phyloP scores from a whole-genome alignment of 2,888 invertebrate species.

The Invenusta paracnida region DNA sequence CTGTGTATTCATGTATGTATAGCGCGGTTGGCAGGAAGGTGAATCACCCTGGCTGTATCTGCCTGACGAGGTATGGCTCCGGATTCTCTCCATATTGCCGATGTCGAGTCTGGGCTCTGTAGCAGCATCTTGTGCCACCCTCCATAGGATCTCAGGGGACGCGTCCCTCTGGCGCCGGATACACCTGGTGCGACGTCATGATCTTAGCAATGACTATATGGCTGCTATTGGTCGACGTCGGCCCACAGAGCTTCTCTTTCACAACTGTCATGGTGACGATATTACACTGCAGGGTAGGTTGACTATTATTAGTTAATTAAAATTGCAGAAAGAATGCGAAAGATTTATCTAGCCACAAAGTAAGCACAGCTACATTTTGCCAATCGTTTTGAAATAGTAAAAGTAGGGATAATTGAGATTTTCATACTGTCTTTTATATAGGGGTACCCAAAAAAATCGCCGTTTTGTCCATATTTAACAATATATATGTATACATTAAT shows the following conservation, averaged over 20 bases:
- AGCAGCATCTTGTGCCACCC: background rate
- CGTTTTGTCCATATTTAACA: too few relatives aligned
- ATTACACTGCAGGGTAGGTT: background rate
- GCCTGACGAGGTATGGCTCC: constrained; percentile 31
- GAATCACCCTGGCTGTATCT: constrained; percentile 35
- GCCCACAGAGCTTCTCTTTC: background rate
- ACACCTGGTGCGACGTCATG: constrained; percentile 12
- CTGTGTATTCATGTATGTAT: background rate
- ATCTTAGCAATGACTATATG: background rate
- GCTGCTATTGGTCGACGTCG: background rate
- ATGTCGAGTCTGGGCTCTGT: background rate
- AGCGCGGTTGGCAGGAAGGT: background rate
- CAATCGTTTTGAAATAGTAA: too few relatives aligned
- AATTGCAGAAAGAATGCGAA: too few relatives aligned
- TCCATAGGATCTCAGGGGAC: constrained; percentile 15
- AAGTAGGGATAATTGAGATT: too few relatives aligned
- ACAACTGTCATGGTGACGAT: constrained; percentile 16
- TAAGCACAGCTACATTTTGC: too few relatives aligned
- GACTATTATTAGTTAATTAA: too few relatives aligned
- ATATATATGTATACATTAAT: too few relatives aligned
- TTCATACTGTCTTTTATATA: too few relatives aligned
- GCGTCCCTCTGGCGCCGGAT: background rate
- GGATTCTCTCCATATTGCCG: background rate
- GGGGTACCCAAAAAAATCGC: too few relatives aligned
- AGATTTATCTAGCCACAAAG: too few relatives aligned